Evolutionary conservation across 2,888 invertebrate species (phyloP), one percentile per base, ranked within the genome.

Genomic region (Zeuzera pyrina): DNA sequence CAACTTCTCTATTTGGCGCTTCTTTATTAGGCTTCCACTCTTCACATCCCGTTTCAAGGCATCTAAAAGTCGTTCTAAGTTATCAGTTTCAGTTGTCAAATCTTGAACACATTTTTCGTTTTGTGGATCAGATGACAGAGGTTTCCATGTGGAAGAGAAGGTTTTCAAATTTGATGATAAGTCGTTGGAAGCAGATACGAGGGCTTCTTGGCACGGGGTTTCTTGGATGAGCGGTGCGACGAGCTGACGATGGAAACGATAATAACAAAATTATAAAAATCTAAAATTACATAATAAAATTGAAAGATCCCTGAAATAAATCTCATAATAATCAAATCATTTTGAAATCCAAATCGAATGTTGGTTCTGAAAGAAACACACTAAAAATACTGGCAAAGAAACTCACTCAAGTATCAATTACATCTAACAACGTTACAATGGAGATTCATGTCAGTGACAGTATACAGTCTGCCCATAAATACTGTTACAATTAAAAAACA

Each of bases 221-320:
- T 63, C 55, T 36, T 72, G 67, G 35, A 72, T 64, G 0, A 62
- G 49, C 0, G 73, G 65, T 0, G 71, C 64, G 12, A 69, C 59
- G 1, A 72, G 48, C 72, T 73, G 49, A 7, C 27, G 23, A 10
- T 11, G 7, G 11, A 13, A 30, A 8, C n/a, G n/a, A n/a, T n/a
- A n/a, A n/a, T n/a, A n/a, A n/a, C n/a, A n/a, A n/a, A n/a, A n/a
- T n/a, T n/a, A n/a, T n/a, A n/a, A n/a, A n/a, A n/a, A n/a, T n/a
- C n/a, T n/a, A n/a, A n/a, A n/a, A n/a, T n/a, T n/a, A n/a, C n/a
- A n/a, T n/a, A n/a, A n/a, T n/a, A n/a, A n/a, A n/a, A n/a, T n/a
- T n/a, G n/a, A n/a, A n/a, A n/a, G n/a, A n/a, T n/a, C n/a, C n/a
- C n/a, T n/a, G n/a, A n/a, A n/a, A n/a, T n/a, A n/a, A n/a, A n/a